Percentiles rank a stretch among this genome's conserved stretches.
Conservation (phyloP, 2,888 invertebrate genomes). For the Fragum whitleyi region DNA sequence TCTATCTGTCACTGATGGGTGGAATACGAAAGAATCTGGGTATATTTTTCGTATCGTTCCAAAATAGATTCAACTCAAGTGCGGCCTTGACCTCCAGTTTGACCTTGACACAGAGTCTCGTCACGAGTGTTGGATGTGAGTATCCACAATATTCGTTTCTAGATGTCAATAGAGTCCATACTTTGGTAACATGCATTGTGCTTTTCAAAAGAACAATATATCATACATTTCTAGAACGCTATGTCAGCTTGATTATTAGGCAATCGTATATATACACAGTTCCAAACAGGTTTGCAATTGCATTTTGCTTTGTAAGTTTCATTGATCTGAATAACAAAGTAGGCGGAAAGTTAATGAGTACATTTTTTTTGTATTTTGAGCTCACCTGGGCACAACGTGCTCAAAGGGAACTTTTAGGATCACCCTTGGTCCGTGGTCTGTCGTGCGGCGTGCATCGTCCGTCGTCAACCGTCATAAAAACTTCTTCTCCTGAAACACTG, state of each 20-base stretch:
- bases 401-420: too few relatives aligned
- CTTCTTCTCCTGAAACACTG: too few relatives aligned
- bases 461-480: too few relatives aligned
- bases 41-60: slow-evolving; percentile 59
- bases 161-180: background rate
- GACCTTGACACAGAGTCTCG: slow-evolving; percentile 47
- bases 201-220: background rate
- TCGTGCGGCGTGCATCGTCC: too few relatives aligned
- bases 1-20: slow-evolving; percentile 56
- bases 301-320: too few relatives aligned
- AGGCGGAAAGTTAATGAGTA: too few relatives aligned
- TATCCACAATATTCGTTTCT: background rate
- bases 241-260: background rate
- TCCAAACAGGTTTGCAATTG: too few relatives aligned
- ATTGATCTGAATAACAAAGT: too few relatives aligned
- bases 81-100: slow-evolving; percentile 55
- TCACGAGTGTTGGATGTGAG: slow-evolving; percentile 54
- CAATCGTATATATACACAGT: background rate
- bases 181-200: background rate
- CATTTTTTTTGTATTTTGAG: too few relatives aligned
- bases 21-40: slow-evolving; percentile 60
- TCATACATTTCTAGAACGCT: background rate
- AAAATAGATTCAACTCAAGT: slow-evolving; percentile 56
- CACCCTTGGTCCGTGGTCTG: too few relatives aligned
- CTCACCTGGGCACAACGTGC: too few relatives aligned